phyloP scores from a whole-genome alignment of 2,797 vertebrate genomes.

The Protosalanx chinensis region DNA sequence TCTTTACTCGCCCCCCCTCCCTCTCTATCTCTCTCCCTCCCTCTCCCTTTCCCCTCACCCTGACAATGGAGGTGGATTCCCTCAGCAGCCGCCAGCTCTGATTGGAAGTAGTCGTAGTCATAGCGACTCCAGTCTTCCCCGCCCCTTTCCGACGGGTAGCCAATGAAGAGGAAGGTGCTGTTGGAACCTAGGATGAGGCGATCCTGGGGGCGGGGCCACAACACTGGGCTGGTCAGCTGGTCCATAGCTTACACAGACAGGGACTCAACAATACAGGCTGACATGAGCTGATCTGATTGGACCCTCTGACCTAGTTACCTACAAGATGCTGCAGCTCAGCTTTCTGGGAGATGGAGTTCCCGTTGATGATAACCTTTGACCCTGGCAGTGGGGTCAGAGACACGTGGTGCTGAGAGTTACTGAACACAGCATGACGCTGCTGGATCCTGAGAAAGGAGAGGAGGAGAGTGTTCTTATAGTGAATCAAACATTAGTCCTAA shows the following conservation, averaged over 20 bases:
- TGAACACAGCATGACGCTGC: constrained; percentile 81
- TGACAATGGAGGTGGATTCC: constrained; percentile 74
- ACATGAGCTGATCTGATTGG: background rate
- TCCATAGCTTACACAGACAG: no score
- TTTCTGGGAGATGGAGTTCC: constrained; percentile 63
- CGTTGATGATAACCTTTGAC: constrained; percentile 81
- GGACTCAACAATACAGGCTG: background rate
- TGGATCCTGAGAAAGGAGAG: constrained; percentile 73
- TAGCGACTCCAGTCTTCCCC: constrained; percentile 79
- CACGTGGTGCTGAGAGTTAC: constrained; percentile 71
- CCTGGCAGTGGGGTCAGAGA: constrained; percentile 67
- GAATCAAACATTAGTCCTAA: background rate
- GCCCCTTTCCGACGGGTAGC: constrained; percentile 78
- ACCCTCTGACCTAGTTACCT: background rate
- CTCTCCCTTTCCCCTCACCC: constrained; percentile 61
- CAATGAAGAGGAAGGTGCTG: constrained; percentile 81
- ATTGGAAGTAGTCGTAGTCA: constrained; percentile 88
- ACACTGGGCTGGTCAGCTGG: no score
- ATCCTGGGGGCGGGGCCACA: constrained; percentile 64
- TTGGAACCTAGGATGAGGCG: constrained; percentile 84
- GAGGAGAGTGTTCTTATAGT: background rate
- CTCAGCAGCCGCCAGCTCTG: constrained; percentile 81
- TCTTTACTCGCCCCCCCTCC: background rate
- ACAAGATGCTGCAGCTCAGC: constrained; percentile 84
- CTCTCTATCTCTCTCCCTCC: background rate